Evolutionary conservation across 2,888 invertebrate species (phyloP).

Genomic region (Andricus curvator): DNA sequence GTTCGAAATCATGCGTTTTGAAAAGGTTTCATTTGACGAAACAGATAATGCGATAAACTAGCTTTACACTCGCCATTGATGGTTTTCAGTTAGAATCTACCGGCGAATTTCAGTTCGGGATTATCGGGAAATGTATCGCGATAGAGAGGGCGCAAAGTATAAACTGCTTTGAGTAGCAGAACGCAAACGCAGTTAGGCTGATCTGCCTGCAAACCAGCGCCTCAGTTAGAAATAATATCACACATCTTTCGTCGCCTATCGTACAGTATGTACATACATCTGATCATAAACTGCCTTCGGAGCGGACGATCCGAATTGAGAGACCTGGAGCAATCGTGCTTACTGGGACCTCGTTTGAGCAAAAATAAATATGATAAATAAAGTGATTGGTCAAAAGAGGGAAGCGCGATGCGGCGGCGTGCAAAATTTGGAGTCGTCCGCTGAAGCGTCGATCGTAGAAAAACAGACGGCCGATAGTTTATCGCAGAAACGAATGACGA

Average conservation of each 20-base stretch:
- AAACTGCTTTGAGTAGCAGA: constrained; percentile 37
- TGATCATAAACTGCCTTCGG: constrained; percentile 53
- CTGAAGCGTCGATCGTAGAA: constrained; percentile 32
- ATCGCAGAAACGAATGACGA: constrained; percentile 42
- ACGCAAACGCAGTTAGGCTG: constrained; percentile 52
- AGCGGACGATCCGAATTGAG: constrained; percentile 54
- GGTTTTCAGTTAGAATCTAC: not conserved
- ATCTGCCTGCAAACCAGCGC: constrained; percentile 66
- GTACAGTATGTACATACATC: constrained; percentile 58
- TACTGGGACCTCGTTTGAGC: constrained; percentile 30
- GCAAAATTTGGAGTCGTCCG: constrained; percentile 33
- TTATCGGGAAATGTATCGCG: constrained; percentile 12
- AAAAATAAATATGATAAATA: constrained; percentile 30
- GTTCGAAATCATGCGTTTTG: not conserved
- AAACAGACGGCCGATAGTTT: constrained; percentile 39
- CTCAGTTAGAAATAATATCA: constrained; percentile 62
- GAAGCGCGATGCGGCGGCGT: constrained; percentile 30
- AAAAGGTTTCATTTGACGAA: constrained; percentile 13
- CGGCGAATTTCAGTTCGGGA: not conserved
- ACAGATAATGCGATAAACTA: constrained; percentile 28
- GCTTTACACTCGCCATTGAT: not conserved
- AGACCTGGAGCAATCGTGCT: constrained; percentile 9
- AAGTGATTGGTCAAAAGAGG: constrained; percentile 38
- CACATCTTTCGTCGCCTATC: constrained; percentile 59
- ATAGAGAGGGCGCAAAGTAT: constrained; percentile 17